Evolutionary conservation across 2,797 vertebrate species (phyloP), one percentile per base, ranked within the genome.

Genomic region (Linurgus olivaceus): DNA sequence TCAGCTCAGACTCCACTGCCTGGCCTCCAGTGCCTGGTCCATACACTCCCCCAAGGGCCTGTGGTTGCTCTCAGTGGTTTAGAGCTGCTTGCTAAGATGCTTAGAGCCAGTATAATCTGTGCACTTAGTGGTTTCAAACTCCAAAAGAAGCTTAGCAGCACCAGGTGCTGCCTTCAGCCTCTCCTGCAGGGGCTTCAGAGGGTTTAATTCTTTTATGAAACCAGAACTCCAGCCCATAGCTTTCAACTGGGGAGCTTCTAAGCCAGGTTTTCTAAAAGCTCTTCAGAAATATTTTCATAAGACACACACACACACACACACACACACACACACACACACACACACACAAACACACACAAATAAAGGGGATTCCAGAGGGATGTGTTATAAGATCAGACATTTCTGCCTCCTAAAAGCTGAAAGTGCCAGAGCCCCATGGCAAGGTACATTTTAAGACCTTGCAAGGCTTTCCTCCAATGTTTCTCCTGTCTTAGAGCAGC

Each of bases 101-200:
- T 94, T 80, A 74, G 37, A 86, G 50, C 21, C 38, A 33, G 11
- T 21, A 67, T 54, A 80, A 94, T 80, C 94, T 15, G 3, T 9
- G 14, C 58, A 57, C n/a, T 91, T 83, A 80, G 68, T 6, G 33
- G 81, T 71, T 94, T 83, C 61, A 71, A 76, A 59, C 82, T 80
- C 78, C 72, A 47, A 44, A 90, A 93, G 78, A 10, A 72, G 91
- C 68, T 96, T 90, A 94, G 38, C 61, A 54, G 68, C 89, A 75
- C 42, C 72, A 90, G 61, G 65, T 4, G 0, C 72, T 86, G 38
- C 85, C 68, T 91, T 71, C 50, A 74, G 65, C 61, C 45, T 50
- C 75, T 71, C 68, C 75, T 71, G 37, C 38, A n/a, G 4, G 21
- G 50, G 48, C 57, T 96, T 93, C 74, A 50, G 75, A 28, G 15